Percentiles rank a stretch among this genome's conserved stretches.
Evolutionary conservation across 2,888 invertebrate species (phyloP).

Genomic region (Sminthurides aquaticus): DNA sequence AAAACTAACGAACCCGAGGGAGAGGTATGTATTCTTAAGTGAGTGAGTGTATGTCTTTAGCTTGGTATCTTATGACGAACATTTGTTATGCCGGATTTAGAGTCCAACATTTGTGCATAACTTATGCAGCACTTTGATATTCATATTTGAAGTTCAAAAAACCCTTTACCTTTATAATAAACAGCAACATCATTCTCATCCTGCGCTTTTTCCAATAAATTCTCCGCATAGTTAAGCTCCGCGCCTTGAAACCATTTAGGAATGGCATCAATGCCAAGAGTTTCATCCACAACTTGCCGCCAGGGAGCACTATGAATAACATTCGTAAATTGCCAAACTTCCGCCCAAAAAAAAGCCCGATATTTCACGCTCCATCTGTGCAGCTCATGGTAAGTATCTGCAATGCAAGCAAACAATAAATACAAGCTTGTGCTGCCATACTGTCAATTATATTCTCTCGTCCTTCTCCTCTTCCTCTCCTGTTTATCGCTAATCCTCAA

Average conservation of each 20-base stretch:
- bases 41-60: no score
- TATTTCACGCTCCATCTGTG: conserved; percentile 44
- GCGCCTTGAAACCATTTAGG: conserved; percentile 53
- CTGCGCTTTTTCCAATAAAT: conserved; percentile 47
- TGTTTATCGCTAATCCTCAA: no score
- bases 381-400: conserved; percentile 43
- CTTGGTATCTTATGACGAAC: no score
- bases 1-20: no score
- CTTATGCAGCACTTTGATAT: no score
- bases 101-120: no score
- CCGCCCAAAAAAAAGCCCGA: conserved; percentile 43
- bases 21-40: no score
- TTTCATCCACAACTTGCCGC: conserved; percentile 35
- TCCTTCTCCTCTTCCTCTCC: no score
- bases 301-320: conserved; percentile 42
- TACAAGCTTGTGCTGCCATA: neutral
- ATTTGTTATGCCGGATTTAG: no score
- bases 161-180: conserved; percentile 50
- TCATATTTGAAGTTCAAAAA: no score
- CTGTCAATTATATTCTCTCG: no score
- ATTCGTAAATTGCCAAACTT: conserved; percentile 43
- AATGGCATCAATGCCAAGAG: conserved; percentile 48
- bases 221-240: conserved; percentile 52
- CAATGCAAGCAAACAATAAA: conserved; percentile 13
- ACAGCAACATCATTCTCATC: conserved; percentile 49